A percentile compares a stretch with the other conserved stretches of the same genome.
These are phyloP conservation scores for Riparia riparia DNA, from an alignment of 2,113 vertebrate species.

Conservation along the genomic window DNA sequence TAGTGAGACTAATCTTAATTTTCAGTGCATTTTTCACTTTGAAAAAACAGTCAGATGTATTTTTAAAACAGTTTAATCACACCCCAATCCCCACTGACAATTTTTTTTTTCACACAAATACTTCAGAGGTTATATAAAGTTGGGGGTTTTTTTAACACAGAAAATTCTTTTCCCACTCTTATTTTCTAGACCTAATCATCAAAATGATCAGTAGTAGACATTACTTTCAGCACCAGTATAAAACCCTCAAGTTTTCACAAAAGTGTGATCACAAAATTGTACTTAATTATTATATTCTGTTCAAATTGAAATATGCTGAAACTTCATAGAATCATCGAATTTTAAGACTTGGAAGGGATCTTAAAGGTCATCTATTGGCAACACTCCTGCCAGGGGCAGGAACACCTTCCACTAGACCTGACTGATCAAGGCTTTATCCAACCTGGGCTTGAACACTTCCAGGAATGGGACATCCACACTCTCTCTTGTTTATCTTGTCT, in stretches of 20 bases:
- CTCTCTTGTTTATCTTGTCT: neutral
- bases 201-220: neutral
- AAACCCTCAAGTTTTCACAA: neutral
- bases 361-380: neutral
- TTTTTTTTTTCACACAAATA: neutral
- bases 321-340: neutral
- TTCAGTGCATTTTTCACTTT: neutral
- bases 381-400: neutral
- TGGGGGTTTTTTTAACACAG: neutral
- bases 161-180: accelerated
- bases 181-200: neutral
- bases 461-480: neutral
- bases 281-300: neutral
- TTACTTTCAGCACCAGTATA: neutral
- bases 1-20: neutral
- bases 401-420: neutral
- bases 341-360: neutral
- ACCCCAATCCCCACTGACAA: accelerated
- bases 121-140: neutral
- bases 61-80: neutral
- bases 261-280: neutral
- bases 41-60: neutral
- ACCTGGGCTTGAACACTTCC: neutral
- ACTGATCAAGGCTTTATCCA: neutral
- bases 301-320: neutral